Conservation (phyloP, 2,888 invertebrate species). For the Trichacis sp. region DNA sequence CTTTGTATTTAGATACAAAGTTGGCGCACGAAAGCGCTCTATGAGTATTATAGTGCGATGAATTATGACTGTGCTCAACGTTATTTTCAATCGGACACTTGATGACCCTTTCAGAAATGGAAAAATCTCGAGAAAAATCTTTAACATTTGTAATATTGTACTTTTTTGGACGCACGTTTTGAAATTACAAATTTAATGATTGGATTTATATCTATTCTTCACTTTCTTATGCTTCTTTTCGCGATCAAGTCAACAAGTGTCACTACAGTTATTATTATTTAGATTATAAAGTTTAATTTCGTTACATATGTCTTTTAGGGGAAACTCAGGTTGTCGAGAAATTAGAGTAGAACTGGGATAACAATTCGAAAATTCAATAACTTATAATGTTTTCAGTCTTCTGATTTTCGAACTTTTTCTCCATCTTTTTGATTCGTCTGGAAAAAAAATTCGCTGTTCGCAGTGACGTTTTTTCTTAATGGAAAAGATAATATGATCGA, state of each 20-base stretch:
- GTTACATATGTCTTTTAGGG: conserved; percentile 38
- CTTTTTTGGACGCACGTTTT: not conserved
- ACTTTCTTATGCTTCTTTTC: too few species aligned
- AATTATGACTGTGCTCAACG: conserved; percentile 35
- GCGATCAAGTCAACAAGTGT: not conserved
- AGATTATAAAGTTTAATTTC: too few species aligned
- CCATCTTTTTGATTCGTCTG: too few species aligned
- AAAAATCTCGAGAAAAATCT: not conserved
- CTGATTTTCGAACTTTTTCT: not conserved
- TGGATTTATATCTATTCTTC: too few species aligned
- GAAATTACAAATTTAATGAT: too few species aligned
- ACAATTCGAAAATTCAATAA: too few species aligned
- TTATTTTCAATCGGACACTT: not conserved
- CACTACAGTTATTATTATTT: not conserved
- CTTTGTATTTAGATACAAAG: conserved; percentile 32
- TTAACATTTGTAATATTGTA: too few species aligned
- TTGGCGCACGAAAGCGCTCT: conserved; percentile 36
- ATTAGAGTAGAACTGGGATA: too few species aligned
- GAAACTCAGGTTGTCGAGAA: conserved; percentile 20
- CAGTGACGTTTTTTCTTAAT: conserved; percentile 31
- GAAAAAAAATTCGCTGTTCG: too few species aligned
- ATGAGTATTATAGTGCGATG: conserved; percentile 34
- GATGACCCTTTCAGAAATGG: not conserved
- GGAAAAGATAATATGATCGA: conserved; percentile 18
- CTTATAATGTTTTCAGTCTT: too few species aligned